phyloP scores from a whole-genome alignment of 2,888 invertebrate species.

The Harpalus rubripes region DNA sequence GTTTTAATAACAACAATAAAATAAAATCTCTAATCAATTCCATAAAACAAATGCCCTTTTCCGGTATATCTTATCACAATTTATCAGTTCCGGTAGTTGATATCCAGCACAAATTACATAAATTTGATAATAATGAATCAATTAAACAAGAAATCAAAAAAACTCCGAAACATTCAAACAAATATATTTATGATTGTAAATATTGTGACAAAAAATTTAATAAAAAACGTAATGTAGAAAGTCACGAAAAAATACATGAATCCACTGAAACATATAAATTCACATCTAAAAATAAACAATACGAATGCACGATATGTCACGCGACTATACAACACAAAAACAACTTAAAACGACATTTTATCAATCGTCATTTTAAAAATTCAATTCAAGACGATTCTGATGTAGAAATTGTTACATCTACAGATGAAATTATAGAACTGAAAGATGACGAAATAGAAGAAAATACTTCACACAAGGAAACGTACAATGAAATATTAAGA shows the following conservation, averaged over 20 bases:
- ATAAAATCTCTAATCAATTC: conserved; percentile 8
- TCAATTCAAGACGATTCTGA: conserved; percentile 13
- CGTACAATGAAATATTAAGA: neutral
- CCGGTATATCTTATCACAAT: neutral
- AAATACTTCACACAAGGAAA: neutral
- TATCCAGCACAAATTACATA: neutral
- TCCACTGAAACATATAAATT: too few species aligned
- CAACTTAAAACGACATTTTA: conserved; percentile 27
- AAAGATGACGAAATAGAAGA: neutral
- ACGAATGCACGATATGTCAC: neutral
- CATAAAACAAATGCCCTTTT: conserved; percentile 17
- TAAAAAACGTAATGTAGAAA: neutral
- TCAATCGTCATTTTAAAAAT: neutral
- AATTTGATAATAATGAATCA: neutral
- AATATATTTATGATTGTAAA: neutral
- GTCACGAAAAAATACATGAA: neutral
- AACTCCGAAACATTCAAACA: neutral
- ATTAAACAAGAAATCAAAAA: neutral
- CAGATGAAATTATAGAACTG: neutral
- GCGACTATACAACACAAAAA: neutral
- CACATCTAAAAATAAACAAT: neutral
- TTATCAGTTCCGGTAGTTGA: neutral
- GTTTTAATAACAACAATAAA: conserved; percentile 12
- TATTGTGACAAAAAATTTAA: neutral
- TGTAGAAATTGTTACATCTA: conserved; percentile 1